Base-by-base conservation (phyloP, 2,113 vertebrate genomes). In the Pseudorasbora parva region DNA sequence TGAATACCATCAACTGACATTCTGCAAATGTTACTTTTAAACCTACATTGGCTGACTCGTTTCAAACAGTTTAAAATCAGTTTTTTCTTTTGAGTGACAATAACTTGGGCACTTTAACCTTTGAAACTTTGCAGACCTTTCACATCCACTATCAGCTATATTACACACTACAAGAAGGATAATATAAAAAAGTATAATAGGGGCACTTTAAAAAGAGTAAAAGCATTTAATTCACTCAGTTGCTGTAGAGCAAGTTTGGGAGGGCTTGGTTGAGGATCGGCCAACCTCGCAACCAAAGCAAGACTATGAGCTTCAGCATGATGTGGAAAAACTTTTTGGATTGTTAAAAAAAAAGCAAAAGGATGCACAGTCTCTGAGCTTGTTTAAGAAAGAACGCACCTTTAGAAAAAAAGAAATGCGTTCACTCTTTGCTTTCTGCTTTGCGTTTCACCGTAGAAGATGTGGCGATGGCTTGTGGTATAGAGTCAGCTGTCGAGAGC, bases 401-500 rank as follows among this genome's bases (percentile, higher is more conserved):
- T 68, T 68, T 21, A 7, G 1, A 77, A 30, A n/a, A 30, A 30
- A 12, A 56, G 12, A 6, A 5, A 12, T 69, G 19, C 17, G 5
- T 23, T 47, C 23, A 43, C 51, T 72, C 27, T 9, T 33, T 27
- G 49, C 3, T 51, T 1, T 11, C 74, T 33, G 54, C 19, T 69
- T 69, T 84, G 30, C 43, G 33, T 79, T 51, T 94, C 71, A 93
- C 89, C 90, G 90, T 37, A 94, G 88, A 72, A 95, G 91, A 84
- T 88, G 89, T 41, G 85, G 83, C 0, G 90, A 86, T 0, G 94
- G 93, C 82, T 93, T 94, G 90, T 90, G 94, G 59, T 92, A 89
- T 27, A 94, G 94, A 1, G 94, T 93, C 41, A 97, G 93, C 78
- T 95, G 95, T 51, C 91, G 93, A 0, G 93, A 93, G 89, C 96